Base-by-base conservation (phyloP, 2,888 invertebrate genomes). In the Adineta ricciae region DNA sequence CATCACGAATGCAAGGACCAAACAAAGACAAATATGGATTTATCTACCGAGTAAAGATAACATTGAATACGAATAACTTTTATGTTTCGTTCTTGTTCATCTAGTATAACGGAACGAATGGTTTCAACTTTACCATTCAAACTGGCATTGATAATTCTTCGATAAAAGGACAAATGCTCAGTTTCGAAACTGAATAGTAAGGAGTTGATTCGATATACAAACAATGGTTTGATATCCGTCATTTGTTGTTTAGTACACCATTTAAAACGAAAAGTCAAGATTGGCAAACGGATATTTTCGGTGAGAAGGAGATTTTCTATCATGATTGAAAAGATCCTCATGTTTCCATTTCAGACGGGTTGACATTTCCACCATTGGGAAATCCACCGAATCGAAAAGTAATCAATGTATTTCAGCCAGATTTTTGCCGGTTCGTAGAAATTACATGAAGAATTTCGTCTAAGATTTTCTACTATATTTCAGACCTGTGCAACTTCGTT, bases 401-500 rank as follows among this genome's bases (percentile, higher is more conserved):
- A 11, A 78, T 78, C 11, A 78, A 78, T 78, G 41, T 78, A 41
- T 78, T 78, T 41, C 78, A 78, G 41, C 41, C 78, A 19, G 78
- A 78, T 78, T 78, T 78, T 32, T 78, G 78, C 24, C 24, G 78
- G 78, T 78, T 64, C 27, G 64, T 64, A 64, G 32, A 36, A 38
- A 7, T 38, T 36, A 5, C 16, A 14, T 19, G 36, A 16, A 38
- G 4, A 1, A 2, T 14, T 73, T 32, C 38, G 21, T 73, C 38
- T 5, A 38, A 3, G 19, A 38, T 36, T 14, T 9, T 8, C 1
- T 36, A 19, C 2, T 1, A 38, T 21, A 4, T 36, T 78, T 41
- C n/a, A 78, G 78, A 78, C 78, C 78, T 78, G n/a, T 78, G 11
- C 78, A 78, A 41, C 41, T 78, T 41, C 78, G 78, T 14, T 78